Evolutionary conservation across 2,797 vertebrate species (phyloP).

Genomic region (Lepus oiostolus): DNA sequence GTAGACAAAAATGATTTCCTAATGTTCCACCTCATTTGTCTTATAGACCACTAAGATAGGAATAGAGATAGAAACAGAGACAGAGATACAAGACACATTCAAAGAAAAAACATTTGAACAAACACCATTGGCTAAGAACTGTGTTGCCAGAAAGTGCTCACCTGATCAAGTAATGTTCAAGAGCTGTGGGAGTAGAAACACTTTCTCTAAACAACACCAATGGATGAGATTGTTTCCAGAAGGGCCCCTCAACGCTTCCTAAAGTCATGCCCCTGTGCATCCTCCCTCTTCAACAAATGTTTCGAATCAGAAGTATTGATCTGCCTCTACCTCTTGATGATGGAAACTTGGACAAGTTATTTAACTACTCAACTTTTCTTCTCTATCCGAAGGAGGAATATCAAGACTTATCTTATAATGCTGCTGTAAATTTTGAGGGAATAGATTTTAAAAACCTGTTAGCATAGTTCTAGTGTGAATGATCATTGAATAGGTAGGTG

Average conservation of each 20-base stretch:
- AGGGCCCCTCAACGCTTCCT: not conserved
- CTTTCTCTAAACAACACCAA: not conserved
- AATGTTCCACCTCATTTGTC: not conserved
- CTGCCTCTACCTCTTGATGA: not conserved
- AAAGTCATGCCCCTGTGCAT: not conserved
- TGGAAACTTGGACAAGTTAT: not conserved
- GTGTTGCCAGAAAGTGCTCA: not conserved
- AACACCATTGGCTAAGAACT: not conserved
- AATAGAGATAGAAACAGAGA: no score
- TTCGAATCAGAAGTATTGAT: no score
- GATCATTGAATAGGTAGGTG: not conserved
- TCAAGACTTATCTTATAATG: not conserved
- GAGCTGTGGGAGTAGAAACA: not conserved
- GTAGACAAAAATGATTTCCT: conserved; percentile 15
- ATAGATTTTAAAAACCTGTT: not conserved
- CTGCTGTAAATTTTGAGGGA: not conserved
- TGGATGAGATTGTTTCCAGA: not conserved
- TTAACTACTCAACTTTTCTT: not conserved
- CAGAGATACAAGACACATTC: not conserved
- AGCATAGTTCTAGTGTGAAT: not conserved
- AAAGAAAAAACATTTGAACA: not conserved
- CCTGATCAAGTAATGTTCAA: not conserved
- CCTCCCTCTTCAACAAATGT: no score
- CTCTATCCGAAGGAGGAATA: not conserved
- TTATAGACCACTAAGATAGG: no score